Percentiles rank a stretch among this genome's conserved stretches.
Conservation (phyloP, 1,140 invertebrate species). For the Capitella teleta region DNA sequence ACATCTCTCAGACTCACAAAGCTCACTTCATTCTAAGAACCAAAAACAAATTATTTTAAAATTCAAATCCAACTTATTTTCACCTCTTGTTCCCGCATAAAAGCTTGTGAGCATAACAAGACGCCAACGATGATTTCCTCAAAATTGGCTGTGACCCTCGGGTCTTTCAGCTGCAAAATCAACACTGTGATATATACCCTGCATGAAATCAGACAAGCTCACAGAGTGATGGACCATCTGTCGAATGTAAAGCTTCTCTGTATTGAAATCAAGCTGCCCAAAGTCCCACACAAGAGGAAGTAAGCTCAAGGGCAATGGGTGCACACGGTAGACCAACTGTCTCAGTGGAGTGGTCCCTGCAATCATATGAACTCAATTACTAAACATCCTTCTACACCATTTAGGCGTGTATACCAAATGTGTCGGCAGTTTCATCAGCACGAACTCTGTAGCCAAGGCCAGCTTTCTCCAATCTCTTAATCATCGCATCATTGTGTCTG, state of each 20-base stretch:
- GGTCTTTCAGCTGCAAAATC: background rate
- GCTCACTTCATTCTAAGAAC: constrained; percentile 33
- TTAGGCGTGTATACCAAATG: constrained; percentile 17
- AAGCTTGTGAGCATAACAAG: constrained; percentile 25
- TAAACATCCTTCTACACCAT: background rate
- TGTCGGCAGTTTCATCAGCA: constrained; percentile 23
- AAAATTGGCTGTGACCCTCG: background rate
- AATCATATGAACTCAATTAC: background rate
- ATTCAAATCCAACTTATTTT: background rate
- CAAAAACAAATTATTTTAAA: background rate
- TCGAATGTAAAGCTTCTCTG: constrained; percentile 28
- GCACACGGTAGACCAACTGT: constrained; percentile 31
- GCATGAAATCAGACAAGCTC: background rate
- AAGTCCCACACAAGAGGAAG: constrained; percentile 35
- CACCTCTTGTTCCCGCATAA: constrained; percentile 30
- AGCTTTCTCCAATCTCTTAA: constrained; percentile 26
- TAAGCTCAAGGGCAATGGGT: constrained; percentile 29
- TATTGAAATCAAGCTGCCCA: constrained; percentile 22
- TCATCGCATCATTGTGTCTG: constrained; percentile 31
- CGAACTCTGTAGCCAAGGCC: constrained; percentile 31
- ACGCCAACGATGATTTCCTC: constrained; percentile 13
- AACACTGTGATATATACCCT: background rate
- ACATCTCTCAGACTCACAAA: constrained; percentile 38
- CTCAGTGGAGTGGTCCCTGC: constrained; percentile 30
- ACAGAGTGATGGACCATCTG: constrained; percentile 28